Evolutionary conservation across 1,140 invertebrate species (phyloP), one percentile per base, ranked within the genome.

Genomic region (Lepeophtheirus salmonis): DNA sequence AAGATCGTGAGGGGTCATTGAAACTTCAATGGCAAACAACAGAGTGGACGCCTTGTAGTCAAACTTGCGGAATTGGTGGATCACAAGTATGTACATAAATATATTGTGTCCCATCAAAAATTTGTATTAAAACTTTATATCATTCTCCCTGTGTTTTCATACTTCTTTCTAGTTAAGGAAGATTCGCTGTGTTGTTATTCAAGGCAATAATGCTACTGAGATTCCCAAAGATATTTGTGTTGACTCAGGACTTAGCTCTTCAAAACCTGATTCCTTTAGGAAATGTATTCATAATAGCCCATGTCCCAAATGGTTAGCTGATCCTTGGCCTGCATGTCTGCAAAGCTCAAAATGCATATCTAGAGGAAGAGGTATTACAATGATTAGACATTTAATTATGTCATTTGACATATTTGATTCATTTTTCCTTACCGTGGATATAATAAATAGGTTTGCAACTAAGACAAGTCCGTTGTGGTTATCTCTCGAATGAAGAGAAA

Each of bases 11-110:
- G 20, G 25, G 23, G 17, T 21, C 55, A 12, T 71, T 80, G 61
- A 75, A 80, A 66, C 86, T 85, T 67, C 79, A 82, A 65, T 90
- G 86, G 86, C 74, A 79, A 62, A 79, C 83, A 3, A 81, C 82
- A 1, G 79, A 84, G 22, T 90, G 86, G 86, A 86, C 86, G 1
- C 74, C 78, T 23, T 95, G 91, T 71, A 88, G 84, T 1, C 80
- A 83, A 66, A 80, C 81, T 10, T 95, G 89, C 68, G 89, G 87
- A 6, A 81, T 82, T 25, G 80, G 79, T 57, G 85, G 84, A 63
- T 77, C 76, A 64, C 77, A 79, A 68, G 76, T 77, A 69, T 66
- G 61, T 21, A 64, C 30, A 14, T 58, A 64, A 59, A 60, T 65
- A 25, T 6, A 61, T 18, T 41, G 14, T 63, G 12, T 0, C 20